Conservation (phyloP, 2,797 vertebrate genomes). For the Galago senegalensis region DNA sequence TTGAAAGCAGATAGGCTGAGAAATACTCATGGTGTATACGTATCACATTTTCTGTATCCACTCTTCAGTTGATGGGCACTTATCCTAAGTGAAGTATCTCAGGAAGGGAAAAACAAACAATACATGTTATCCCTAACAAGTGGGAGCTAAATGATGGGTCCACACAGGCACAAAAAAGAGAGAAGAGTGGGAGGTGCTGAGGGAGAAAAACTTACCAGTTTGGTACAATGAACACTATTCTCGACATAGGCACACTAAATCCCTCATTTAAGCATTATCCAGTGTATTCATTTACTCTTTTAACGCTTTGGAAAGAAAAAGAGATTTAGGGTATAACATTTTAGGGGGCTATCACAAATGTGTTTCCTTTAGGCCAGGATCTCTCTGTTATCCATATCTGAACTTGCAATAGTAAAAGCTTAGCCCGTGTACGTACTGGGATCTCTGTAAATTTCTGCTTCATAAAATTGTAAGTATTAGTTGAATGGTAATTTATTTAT, state of each 20-base stretch:
- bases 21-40: not conserved
- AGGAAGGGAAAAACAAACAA: not conserved
- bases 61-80: not conserved
- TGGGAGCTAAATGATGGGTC: not conserved
- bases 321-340: not conserved
- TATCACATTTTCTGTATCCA: not conserved
- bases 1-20: not conserved
- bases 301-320: conserved; percentile 3
- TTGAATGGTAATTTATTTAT: conserved; percentile 3
- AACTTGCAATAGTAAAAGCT: too few species aligned
- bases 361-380: not conserved
- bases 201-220: not conserved
- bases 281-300: not conserved
- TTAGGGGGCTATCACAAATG: not conserved
- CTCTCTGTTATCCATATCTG: not conserved
- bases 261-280: not conserved
- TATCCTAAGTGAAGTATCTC: not conserved
- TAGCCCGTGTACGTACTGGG: not conserved
- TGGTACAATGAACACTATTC: not conserved
- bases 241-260: not conserved
- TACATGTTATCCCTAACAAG: not conserved
- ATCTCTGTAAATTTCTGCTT: not conserved
- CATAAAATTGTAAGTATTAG: not conserved
- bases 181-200: not conserved
- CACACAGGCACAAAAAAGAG: not conserved